phyloP scores from a whole-genome alignment of 2,797 vertebrate genomes.

The Sebastolobus altivelis region DNA sequence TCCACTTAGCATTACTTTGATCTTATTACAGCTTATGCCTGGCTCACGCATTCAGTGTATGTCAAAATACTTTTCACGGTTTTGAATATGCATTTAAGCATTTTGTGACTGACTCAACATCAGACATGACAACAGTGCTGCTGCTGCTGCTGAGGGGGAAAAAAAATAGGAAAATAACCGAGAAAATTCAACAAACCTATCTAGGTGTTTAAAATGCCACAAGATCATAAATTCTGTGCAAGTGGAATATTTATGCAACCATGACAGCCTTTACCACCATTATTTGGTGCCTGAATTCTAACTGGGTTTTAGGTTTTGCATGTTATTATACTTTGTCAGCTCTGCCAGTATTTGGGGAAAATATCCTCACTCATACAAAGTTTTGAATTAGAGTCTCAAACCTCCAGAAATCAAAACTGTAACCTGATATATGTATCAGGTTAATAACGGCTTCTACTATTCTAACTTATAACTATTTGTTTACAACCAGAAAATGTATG shows the following conservation, averaged over 20 bases:
- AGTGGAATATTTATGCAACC: constrained; percentile 31
- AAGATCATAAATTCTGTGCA: constrained; percentile 34
- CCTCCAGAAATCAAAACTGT: neutral
- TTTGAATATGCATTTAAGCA: constrained; percentile 80
- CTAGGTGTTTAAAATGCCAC: constrained; percentile 44
- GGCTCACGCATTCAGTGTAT: constrained; percentile 77
- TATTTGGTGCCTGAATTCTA: constrained; percentile 31
- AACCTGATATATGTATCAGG: neutral
- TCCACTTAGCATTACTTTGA: constrained; percentile 87
- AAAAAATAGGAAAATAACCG: constrained; percentile 31
- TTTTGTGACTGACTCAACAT: constrained; percentile 63
- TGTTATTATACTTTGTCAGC: constrained; percentile 33
- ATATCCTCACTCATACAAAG: neutral
- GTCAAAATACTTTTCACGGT: constrained; percentile 80
- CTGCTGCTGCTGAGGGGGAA: neutral
- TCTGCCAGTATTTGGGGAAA: constrained; percentile 9
- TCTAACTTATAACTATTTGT: neutral
- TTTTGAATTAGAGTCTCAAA: constrained; percentile 7
- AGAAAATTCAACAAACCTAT: constrained; percentile 40
- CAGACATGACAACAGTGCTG: constrained; percentile 36
- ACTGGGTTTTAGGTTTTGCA: constrained; percentile 32
- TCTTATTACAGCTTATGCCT: constrained; percentile 83
- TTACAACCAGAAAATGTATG: neutral
- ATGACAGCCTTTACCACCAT: constrained; percentile 24
- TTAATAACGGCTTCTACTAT: neutral